Base-by-base conservation (phyloP, 2,888 invertebrate genomes). In the Aphrophora alni region DNA sequence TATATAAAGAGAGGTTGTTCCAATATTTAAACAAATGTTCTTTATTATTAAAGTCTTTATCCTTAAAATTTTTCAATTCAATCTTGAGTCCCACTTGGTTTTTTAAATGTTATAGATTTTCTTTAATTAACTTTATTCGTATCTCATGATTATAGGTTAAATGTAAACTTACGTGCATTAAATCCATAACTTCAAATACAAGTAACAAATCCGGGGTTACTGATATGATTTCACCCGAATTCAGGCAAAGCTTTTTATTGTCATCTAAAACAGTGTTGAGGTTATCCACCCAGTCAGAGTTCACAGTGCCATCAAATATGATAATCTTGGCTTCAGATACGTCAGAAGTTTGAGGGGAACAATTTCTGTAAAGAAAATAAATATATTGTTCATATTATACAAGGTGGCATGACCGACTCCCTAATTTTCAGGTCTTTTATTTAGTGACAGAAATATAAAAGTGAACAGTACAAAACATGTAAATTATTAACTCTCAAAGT, bases 201-300 rank as follows among this genome's bases (percentile, higher is more conserved):
- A 96, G 93, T 2, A 95, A 95, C 95, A 96, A 96, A 0, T 91
- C 91, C 83, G 89, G 89, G 0, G 94, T 92, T 93, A 97, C 94
- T 81, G 93, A 93, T 89, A 97, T 95, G 59, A 95, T 94, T 89
- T 97, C 97, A 21, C 97, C 96, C 27, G 95, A 95, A 87, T 95
- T 95, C 51, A 97, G 89, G 87, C 96, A 97, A 24, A 97, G 90
- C 87, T 96, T 96, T 88, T 95, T 95, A 87, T 95, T 96, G 85
- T 96, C 95, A 88, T 97, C 97, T 84, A 97, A 89, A 4, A 95
- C 95, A 0, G 96, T 96, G 87, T 96, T 96, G 92, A 97, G 93
- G 87, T 95, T 96, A 89, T 97, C 96, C 84, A 96, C 95, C 97
- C 97, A 97, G 3, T 95, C 93, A 1, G 96, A 94, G 88, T 96